Conservation (phyloP, 2,113 vertebrate genomes). For the human region GRCh38 chrX:67767001-67767500, state of each 20-base stretch:
- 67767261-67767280: neutral
- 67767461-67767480: neutral
- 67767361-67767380: neutral
- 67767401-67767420: neutral
- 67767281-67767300: neutral
- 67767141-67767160: neutral
- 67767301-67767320: neutral
- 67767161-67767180: neutral
- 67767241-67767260: neutral
- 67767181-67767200: neutral
- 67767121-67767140: neutral
- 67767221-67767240: neutral
- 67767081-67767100: neutral
- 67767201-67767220: neutral
- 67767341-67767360: neutral
- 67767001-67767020: neutral
- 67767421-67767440: neutral
- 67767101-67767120: neutral
- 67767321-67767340: neutral
- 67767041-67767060: neutral
- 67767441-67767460: neutral
- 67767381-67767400: neutral
- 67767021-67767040: neutral
- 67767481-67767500: neutral
- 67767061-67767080: neutral